Evolutionary conservation across 2,888 invertebrate genomes (phyloP).

Genomic region (Phoenoteleia sp.): DNA sequence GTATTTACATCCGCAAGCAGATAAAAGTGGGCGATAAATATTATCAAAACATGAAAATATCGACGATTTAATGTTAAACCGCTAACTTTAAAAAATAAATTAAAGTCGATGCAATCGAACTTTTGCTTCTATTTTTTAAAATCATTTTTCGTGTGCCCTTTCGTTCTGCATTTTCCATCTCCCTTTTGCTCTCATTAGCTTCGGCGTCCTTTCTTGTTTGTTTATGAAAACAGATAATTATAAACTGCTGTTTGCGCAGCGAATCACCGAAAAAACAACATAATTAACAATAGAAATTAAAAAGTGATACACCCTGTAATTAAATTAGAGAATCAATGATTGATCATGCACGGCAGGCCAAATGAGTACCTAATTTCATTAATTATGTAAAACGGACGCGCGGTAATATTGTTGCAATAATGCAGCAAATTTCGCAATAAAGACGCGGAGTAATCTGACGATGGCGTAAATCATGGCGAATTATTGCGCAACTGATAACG

Average conservation of each 20-base stretch:
- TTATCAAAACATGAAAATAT: slow-evolving; percentile 6
- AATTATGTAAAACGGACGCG: slow-evolving; percentile 20
- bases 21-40: slow-evolving; percentile 19
- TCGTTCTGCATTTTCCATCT: background rate
- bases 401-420: background rate
- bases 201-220: slow-evolving; percentile 2
- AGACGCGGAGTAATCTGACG: background rate
- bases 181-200: slow-evolving; percentile 5
- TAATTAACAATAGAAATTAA: background rate
- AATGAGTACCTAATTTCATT: background rate
- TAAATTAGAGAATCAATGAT: background rate
- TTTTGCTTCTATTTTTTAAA: background rate
- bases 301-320: background rate
- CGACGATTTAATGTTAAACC: slow-evolving; percentile 26
- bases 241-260: background rate
- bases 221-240: slow-evolving; percentile 23
- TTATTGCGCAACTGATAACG: slow-evolving; percentile 11
- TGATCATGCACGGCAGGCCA: too few species aligned
- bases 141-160: slow-evolving; percentile 3
- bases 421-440: slow-evolving; percentile 12
- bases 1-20: slow-evolving; percentile 14
- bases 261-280: background rate
- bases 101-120: slow-evolving; percentile 24
- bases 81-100: slow-evolving; percentile 35
- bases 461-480: slow-evolving; percentile 17